Evolutionary conservation across 1,140 invertebrate genomes (phyloP).

Genomic region (Pseudomyrmex sp.): DNA sequence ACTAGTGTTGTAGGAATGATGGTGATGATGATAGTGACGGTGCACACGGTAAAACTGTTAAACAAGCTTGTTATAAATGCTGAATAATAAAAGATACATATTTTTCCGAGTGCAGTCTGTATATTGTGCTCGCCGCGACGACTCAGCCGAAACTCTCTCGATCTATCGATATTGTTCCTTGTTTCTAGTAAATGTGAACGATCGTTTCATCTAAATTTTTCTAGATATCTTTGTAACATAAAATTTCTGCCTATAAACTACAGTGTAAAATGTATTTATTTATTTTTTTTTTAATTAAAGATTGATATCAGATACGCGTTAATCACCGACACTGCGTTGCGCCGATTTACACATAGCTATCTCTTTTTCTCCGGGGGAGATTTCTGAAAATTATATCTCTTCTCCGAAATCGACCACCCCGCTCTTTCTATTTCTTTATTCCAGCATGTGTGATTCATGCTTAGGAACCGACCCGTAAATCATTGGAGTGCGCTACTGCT

Average conservation of each 20-base stretch:
- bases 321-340: constrained; percentile 25
- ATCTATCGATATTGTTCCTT: too few relatives aligned
- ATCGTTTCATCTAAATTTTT: too few relatives aligned
- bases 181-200: too few relatives aligned
- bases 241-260: background rate
- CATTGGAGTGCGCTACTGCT: constrained; percentile 67
- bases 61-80: too few relatives aligned
- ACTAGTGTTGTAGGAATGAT: too few relatives aligned
- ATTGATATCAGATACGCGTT: constrained; percentile 1
- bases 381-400: constrained; percentile 47
- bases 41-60: too few relatives aligned
- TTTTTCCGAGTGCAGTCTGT: too few relatives aligned
- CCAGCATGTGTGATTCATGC: constrained; percentile 66
- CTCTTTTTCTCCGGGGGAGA: background rate
- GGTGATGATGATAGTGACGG: too few relatives aligned
- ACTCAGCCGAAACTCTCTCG: too few relatives aligned
- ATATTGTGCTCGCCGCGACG: too few relatives aligned
- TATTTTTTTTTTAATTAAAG: constrained; percentile 1
- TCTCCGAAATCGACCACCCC: constrained; percentile 22
- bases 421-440: constrained; percentile 68
- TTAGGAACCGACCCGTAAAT: constrained; percentile 68
- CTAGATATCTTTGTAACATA: too few relatives aligned
- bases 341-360: constrained; percentile 32
- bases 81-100: too few relatives aligned
- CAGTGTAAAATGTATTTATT: background rate